These are phyloP conservation scores for Tetragnatha versicolor DNA, from an alignment of 1,140 invertebrate species.

Conservation along the genomic window DNA sequence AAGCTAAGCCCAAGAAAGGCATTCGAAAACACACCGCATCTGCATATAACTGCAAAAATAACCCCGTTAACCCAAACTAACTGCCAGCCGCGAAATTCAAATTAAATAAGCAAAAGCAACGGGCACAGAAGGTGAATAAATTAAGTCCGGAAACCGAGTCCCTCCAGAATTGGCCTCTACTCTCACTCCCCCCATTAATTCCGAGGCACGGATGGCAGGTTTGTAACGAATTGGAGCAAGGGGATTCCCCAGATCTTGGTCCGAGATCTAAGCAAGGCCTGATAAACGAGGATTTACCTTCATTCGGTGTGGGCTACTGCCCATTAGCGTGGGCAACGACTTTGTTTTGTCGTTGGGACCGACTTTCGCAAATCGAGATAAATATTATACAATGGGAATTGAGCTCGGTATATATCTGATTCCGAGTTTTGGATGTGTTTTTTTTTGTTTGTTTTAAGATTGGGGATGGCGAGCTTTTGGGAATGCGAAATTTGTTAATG, in stretches of 20 bases:
- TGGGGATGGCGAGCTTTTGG: too few relatives aligned
- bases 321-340: background rate
- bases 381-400: too few relatives aligned
- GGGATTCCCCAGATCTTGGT: constrained; percentile 24
- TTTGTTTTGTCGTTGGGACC: background rate
- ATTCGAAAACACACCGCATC: too few relatives aligned
- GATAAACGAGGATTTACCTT: constrained; percentile 34
- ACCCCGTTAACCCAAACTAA: background rate
- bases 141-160: constrained; percentile 11
- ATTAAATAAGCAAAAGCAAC: constrained; percentile 24
- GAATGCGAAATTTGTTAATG: too few relatives aligned
- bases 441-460: too few relatives aligned
- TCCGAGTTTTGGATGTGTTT: too few relatives aligned
- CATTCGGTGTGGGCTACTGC: background rate
- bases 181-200: constrained; percentile 26
- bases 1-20: too few relatives aligned
- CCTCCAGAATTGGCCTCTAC: background rate
- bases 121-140: too few relatives aligned
- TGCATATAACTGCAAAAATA: background rate
- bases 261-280: background rate
- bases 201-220: constrained; percentile 17
- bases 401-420: too few relatives aligned
- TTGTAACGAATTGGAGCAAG: constrained; percentile 12
- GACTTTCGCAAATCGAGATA: constrained; percentile 27
- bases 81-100: background rate